Evolutionary conservation across 2,113 vertebrate species (phyloP), one percentile per base, ranked within the genome.

Genomic region (Corythoichthys haematopterus): DNA sequence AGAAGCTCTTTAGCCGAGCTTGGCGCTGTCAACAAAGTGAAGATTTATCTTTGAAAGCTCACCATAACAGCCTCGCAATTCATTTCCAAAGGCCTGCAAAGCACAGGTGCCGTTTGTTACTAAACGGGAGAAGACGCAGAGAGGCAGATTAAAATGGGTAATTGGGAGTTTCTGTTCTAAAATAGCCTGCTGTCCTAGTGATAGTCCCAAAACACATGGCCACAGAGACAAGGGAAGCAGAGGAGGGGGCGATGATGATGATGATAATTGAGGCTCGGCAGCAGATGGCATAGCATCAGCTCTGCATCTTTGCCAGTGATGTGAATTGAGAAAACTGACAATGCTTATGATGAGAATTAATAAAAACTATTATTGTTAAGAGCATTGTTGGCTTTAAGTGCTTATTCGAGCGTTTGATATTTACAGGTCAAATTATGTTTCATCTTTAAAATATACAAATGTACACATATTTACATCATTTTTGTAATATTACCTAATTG

Each of bases 141-240:
- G 64, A 74, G 66, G 77, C 62, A 67, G 73, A 81, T 81, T 76
- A 82, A 80, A 43, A 71, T 82, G 76, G 81, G 77, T 84, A 84
- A 84, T 68, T 82, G 60, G 74, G 77, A 77, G 77, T 83, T 84
- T 72, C 77, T 64, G 59, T 40, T 84, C 80, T 84, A 80, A 90
- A 88, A 81, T 83, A 81, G 81, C 72, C 74, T 35, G 13, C 69
- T 63, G 81, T 69, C 79, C 76, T 70, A 68, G 77, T 83, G 80
- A 82, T 65, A 82, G 76, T 87, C 87, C 83, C 88, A 86, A 75
- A 85, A 84, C 82, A 84, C 81, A 82, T 1, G 52, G 69, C 60
- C 69, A 71, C 74, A 70, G 68, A 80, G 72, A 80, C 52, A 7
- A 46, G 65, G 72, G 65, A 65, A 57, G 58, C 36, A 58, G 60